Evolutionary conservation across 2,888 invertebrate species (phyloP).

Genomic region (Caenorhabditis japonica): DNA sequence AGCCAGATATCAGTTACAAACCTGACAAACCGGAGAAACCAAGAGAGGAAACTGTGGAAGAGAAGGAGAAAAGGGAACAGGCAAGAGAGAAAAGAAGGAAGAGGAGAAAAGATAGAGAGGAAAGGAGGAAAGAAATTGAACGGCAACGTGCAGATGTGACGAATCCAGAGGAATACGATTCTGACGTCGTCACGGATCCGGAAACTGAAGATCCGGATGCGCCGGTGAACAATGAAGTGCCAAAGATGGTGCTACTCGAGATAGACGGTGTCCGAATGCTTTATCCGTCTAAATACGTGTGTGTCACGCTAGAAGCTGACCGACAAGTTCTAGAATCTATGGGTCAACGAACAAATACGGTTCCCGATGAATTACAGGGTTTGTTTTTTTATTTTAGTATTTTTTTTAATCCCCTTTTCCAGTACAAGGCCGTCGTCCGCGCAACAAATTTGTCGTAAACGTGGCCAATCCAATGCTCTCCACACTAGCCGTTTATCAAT

Average conservation of each 20-base stretch:
- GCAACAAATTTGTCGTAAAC: slow-evolving; percentile 34
- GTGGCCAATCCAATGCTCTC: slow-evolving; percentile 17
- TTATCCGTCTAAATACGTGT: slow-evolving; percentile 93
- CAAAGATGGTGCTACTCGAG: slow-evolving; percentile 76
- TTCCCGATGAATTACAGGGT: slow-evolving; percentile 68
- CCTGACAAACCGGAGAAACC: slow-evolving; percentile 13
- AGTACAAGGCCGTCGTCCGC: slow-evolving; percentile 29
- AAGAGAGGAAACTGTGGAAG: slow-evolving; percentile 18
- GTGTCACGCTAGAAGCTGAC: slow-evolving; percentile 88
- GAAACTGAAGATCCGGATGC: slow-evolving; percentile 15
- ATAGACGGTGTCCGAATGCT: slow-evolving; percentile 92
- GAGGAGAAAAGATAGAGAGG: slow-evolving; percentile 23
- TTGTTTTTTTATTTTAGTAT: slow-evolving; percentile 1
- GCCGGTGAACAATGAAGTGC: slow-evolving; percentile 41
- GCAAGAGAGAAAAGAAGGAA: slow-evolving; percentile 18
- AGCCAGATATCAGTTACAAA: slow-evolving; percentile 7
- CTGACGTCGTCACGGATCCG: slow-evolving; percentile 27
- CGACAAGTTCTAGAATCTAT: slow-evolving; percentile 31
- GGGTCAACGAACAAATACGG: slow-evolving; percentile 12
- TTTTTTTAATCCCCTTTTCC: neutral
- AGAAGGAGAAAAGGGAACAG: slow-evolving; percentile 20
- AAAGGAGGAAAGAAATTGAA: slow-evolving; percentile 6
- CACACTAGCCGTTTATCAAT: slow-evolving; percentile 17
- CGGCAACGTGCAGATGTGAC: slow-evolving; percentile 7
- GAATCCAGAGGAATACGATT: slow-evolving; percentile 38